These are phyloP conservation scores for Riparia riparia DNA, from an alignment of 2,113 vertebrate species.

Conservation along the genomic window DNA sequence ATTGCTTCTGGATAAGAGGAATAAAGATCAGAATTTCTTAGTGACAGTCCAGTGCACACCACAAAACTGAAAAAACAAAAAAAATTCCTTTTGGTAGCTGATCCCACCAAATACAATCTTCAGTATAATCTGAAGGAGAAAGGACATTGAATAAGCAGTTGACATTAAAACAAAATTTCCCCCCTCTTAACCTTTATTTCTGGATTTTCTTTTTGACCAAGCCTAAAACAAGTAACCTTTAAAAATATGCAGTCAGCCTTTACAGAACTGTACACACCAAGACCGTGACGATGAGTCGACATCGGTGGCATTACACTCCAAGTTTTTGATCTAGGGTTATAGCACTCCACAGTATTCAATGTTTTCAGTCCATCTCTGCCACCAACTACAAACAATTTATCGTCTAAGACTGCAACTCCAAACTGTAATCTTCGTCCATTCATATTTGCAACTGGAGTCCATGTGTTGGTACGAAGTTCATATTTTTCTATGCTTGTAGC, in stretches of 20 bases:
- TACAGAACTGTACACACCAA: constrained; percentile 79
- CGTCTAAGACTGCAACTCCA: constrained; percentile 91
- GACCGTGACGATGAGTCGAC: constrained; percentile 96
- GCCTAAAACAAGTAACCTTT: background rate
- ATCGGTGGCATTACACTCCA: constrained; percentile 99
- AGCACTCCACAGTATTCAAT: constrained; percentile 96
- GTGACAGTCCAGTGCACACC: background rate
- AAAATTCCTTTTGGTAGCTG: background rate
- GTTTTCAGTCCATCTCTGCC: constrained; percentile 97
- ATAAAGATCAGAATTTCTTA: background rate
- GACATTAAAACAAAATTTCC: background rate
- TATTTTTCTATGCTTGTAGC: constrained; percentile 98
- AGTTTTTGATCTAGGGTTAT: constrained; percentile 93
- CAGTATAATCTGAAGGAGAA: background rate
- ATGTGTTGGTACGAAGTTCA: constrained; percentile 91
- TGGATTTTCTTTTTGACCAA: background rate
- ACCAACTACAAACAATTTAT: constrained; percentile 94
- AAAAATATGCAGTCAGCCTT: background rate
- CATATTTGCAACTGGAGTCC: constrained; percentile 95
- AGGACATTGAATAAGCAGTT: background rate
- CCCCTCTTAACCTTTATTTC: background rate
- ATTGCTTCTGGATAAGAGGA: background rate
- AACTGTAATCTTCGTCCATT: constrained; percentile 96
- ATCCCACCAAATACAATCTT: background rate
- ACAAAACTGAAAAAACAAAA: background rate